A percentile compares a stretch with the other conserved stretches of the same genome.
Evolutionary conservation across 2,888 invertebrate species (phyloP).

Genomic region (Nomada ruficornis): DNA sequence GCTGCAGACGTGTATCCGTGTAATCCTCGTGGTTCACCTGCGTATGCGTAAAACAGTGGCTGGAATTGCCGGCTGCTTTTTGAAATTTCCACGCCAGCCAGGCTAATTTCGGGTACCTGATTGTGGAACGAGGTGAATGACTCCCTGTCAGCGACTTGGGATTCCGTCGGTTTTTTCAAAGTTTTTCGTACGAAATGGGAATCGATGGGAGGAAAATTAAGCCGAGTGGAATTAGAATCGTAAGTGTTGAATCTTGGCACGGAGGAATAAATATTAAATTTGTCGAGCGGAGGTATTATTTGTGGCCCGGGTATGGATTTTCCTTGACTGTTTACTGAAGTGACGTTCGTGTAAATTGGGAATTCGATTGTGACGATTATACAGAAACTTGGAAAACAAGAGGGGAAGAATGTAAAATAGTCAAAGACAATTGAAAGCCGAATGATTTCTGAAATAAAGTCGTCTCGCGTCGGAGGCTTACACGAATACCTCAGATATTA

Average conservation of each 20-base stretch:
- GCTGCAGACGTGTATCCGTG: slow-evolving; percentile 45
- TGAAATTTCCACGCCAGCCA: slow-evolving; percentile 7
- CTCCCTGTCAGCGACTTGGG: background rate
- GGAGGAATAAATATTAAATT: too few relatives aligned
- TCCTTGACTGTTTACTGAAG: too few relatives aligned
- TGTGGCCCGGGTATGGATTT: too few relatives aligned
- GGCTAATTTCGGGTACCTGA: slow-evolving; percentile 25
- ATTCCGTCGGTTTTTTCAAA: background rate
- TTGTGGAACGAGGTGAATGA: background rate
- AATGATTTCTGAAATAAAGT: slow-evolving; percentile 44
- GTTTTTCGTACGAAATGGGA: background rate
- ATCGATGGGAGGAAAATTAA: too few relatives aligned
- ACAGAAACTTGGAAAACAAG: too few relatives aligned
- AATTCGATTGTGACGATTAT: too few relatives aligned
- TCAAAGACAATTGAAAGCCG: slow-evolving; percentile 23
- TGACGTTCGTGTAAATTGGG: too few relatives aligned
- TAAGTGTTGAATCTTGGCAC: too few relatives aligned
- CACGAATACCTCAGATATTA: slow-evolving; percentile 57
- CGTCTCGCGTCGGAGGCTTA: slow-evolving; percentile 27
- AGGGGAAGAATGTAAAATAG: background rate
- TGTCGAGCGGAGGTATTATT: too few relatives aligned
- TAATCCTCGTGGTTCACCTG: slow-evolving; percentile 49
- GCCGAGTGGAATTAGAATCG: too few relatives aligned
- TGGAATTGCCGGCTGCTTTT: slow-evolving; percentile 24
- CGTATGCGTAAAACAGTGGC: slow-evolving; percentile 15